Conservation (phyloP, 2,888 invertebrate species). For the Synanthedon andrenaeformis region DNA sequence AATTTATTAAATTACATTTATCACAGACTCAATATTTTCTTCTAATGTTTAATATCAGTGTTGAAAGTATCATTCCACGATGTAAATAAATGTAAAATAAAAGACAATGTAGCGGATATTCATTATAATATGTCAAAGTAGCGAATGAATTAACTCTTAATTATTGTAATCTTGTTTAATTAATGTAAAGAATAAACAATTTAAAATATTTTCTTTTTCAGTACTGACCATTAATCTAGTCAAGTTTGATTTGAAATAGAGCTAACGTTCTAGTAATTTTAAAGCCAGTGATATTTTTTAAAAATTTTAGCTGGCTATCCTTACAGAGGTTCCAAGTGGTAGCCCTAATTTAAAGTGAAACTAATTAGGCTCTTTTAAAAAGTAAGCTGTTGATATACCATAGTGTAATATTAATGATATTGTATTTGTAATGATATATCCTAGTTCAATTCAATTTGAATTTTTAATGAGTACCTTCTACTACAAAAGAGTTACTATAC, state of each 20-base stretch:
- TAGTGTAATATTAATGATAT: neutral
- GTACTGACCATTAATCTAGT: conserved; percentile 28
- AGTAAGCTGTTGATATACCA: neutral
- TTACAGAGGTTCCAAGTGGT: too few species aligned
- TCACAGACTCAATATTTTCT: too few species aligned
- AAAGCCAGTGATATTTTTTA: too few species aligned
- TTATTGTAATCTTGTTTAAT: too few species aligned
- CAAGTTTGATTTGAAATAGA: conserved; percentile 14
- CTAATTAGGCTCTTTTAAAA: neutral
- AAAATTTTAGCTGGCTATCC: too few species aligned
- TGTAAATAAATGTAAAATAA: conserved; percentile 26
- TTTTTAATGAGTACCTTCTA: neutral
- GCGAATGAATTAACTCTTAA: neutral
- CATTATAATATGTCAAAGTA: neutral
- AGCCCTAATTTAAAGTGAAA: too few species aligned
- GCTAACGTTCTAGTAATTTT: too few species aligned
- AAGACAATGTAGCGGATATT: conserved; percentile 15
- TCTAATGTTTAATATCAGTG: neutral
- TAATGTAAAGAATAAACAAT: too few species aligned
- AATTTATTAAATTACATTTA: neutral
- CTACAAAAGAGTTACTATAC: too few species aligned
- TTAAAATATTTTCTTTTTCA: too few species aligned
- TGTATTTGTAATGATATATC: neutral
- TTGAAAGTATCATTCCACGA: conserved; percentile 29
- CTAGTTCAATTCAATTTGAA: neutral